Evolutionary conservation across 2,888 invertebrate species (phyloP), one percentile per base, ranked within the genome.

Genomic region (Saturnia japonica): DNA sequence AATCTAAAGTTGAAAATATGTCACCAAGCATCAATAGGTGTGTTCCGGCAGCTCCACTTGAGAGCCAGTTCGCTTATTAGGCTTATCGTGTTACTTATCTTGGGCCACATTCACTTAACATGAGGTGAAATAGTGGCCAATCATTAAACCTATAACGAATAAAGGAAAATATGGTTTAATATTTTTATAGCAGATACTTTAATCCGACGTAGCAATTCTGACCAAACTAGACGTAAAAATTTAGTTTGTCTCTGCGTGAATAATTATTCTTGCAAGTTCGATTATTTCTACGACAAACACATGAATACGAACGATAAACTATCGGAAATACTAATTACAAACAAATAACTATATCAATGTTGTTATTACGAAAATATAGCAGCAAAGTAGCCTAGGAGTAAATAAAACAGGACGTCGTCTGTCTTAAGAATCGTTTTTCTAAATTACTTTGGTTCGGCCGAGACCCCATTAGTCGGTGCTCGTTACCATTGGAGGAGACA

Each of bases 401-500:
- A 81, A 81, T 81, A 79, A 79, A 80, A 78, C 70, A 73, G 70
- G 67, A 74, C 77, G 79, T 79, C 78, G 76, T 84, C 76, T 80
- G 78, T 84, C 80, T 81, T 78, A 73, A 73, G 80, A 80, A 82
- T 83, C 85, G 85, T 89, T 88, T 88, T 88, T 89, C 86, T 87
- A 87, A 87, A 89, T 88, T 88, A 87, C 83, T 80, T 78, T 82
- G 82, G 82, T 86, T 85, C 77, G 82, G 80, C 76, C 76, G 76
- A 76, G 79, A 80, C 78, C 74, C 85, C 85, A 88, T 87, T 89
- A 87, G 83, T 84, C 79, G 71, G 77, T 74, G 80, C 84, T 87
- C 83, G 85, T 87, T 87, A 85, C 84, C 77, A 80, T 74, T 72
- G 75, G 81, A 88, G 88, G 81, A 88, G 88, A 90, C 85, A 87